Evolutionary conservation across 1,140 invertebrate genomes (phyloP).

Genomic region (Eupristina koningsbergeri): DNA sequence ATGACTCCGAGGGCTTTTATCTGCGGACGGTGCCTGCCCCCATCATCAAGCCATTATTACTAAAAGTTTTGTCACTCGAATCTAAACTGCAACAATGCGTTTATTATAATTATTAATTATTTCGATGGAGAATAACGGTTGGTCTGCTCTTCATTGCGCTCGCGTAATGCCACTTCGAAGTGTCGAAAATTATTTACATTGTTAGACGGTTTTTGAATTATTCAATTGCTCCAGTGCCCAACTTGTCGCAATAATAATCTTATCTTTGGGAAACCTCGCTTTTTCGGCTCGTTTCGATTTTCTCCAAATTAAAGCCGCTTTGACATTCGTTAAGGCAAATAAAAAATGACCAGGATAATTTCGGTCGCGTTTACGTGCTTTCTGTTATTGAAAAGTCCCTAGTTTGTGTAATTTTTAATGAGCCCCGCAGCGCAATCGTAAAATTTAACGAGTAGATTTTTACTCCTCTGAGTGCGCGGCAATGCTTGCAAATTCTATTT

Average conservation of each 20-base stretch:
- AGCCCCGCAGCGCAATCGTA: conserved; percentile 35
- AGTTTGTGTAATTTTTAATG: conserved; percentile 49
- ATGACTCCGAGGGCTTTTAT: not conserved
- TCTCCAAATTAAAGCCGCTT: not conserved
- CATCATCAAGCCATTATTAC: not conserved
- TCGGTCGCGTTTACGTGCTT: not conserved
- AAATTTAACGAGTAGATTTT: conserved; percentile 35
- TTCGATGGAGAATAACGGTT: not conserved
- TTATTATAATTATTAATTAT: not conserved
- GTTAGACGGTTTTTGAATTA: not conserved
- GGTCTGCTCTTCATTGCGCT: not conserved
- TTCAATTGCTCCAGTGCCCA: not conserved
- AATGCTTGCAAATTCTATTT: conserved; percentile 44
- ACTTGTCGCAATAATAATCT: not conserved
- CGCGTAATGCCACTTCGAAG: not conserved
- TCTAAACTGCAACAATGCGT: not conserved
- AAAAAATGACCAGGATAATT: not conserved
- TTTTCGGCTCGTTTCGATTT: not conserved
- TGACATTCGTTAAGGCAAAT: not conserved
- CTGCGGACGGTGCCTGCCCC: not conserved
- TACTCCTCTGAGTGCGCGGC: conserved; percentile 28
- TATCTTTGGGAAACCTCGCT: not conserved
- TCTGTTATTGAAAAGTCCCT: conserved; percentile 28
- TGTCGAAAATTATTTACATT: not conserved
- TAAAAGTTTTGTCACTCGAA: not conserved